Percentiles rank a stretch among this genome's conserved stretches.
phyloP scores from a whole-genome alignment of 2,888 invertebrate genomes.

The Hypsopygia costalis region DNA sequence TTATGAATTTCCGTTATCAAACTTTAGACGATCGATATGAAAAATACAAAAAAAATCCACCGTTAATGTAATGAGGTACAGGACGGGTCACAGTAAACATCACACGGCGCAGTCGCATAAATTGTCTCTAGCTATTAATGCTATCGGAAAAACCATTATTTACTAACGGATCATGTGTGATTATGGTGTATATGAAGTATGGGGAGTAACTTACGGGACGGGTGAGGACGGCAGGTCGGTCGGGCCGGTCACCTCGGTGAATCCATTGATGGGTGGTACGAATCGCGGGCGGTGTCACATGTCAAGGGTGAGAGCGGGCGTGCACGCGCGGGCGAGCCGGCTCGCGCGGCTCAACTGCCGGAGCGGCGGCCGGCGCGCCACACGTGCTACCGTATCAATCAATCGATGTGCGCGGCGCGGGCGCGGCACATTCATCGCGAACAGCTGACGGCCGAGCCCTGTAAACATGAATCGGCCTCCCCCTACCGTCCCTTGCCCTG shows the following conservation, averaged over 20 bases:
- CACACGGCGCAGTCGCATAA: conserved; percentile 58
- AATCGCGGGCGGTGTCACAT: conserved; percentile 41
- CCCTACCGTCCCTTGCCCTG: conserved; percentile 19
- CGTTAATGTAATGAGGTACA: conserved; percentile 45
- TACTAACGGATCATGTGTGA: conserved; percentile 41
- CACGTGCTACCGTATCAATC: conserved; percentile 66
- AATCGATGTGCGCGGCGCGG: conserved; percentile 64
- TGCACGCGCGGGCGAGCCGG: conserved; percentile 33
- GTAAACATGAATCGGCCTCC: conserved; percentile 74
- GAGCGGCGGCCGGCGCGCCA: conserved; percentile 19
- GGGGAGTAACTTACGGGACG: conserved; percentile 35
- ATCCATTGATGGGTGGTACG: conserved; percentile 61
- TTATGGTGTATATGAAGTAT: conserved; percentile 26
- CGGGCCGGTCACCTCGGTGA: conserved; percentile 62
- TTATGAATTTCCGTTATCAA: conserved; percentile 51
- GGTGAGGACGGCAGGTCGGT: conserved; percentile 30
- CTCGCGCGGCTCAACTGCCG: conserved; percentile 30
- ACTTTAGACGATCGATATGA: conserved; percentile 53
- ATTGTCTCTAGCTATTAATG: conserved; percentile 42
- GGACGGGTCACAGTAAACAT: conserved; percentile 49
- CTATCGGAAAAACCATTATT: conserved; percentile 51
- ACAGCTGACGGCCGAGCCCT: conserved; percentile 69
- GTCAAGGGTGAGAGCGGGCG: conserved; percentile 20
- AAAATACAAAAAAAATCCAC: conserved; percentile 48
- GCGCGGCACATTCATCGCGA: conserved; percentile 74